Evolutionary conservation across 2,797 vertebrate genomes (phyloP).

Genomic region (Acipenser transmontanus): DNA sequence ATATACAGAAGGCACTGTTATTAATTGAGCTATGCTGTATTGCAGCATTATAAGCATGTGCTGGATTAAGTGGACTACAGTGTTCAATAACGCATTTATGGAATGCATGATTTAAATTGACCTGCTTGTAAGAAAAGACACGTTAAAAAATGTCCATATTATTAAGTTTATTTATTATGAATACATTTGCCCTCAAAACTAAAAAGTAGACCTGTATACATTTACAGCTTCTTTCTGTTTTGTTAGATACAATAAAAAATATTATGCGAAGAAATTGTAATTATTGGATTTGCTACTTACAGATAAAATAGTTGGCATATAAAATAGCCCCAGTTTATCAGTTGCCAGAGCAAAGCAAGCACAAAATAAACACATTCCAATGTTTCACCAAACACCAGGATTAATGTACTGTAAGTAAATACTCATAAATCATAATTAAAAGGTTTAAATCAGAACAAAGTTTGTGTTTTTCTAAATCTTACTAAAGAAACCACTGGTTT

Average conservation of each 20-base stretch:
- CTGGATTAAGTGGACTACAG: no score
- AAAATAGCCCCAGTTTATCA: constrained; percentile 45
- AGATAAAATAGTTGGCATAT: constrained; percentile 53
- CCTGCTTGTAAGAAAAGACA: no score
- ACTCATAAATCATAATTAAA: neutral
- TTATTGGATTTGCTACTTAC: constrained; percentile 38
- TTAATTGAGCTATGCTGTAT: no score
- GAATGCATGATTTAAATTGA: no score
- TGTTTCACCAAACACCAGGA: neutral
- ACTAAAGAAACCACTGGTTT: no score
- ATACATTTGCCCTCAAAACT: constrained; percentile 34
- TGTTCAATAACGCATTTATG: no score
- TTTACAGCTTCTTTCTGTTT: constrained; percentile 36
- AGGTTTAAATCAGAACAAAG: neutral
- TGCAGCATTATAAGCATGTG: no score
- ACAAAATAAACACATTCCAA: neutral
- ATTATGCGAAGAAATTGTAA: constrained; percentile 40
- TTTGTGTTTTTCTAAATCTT: no score
- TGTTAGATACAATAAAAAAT: constrained; percentile 30
- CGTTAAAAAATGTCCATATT: no score
- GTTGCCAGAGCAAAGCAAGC: constrained; percentile 46
- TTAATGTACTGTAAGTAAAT: neutral
- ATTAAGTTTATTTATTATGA: constrained; percentile 41
- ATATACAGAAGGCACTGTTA: no score
- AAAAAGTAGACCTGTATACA: constrained; percentile 36